phyloP scores from a whole-genome alignment of 1,140 invertebrate genomes.

The Leptopilina clavipes region DNA sequence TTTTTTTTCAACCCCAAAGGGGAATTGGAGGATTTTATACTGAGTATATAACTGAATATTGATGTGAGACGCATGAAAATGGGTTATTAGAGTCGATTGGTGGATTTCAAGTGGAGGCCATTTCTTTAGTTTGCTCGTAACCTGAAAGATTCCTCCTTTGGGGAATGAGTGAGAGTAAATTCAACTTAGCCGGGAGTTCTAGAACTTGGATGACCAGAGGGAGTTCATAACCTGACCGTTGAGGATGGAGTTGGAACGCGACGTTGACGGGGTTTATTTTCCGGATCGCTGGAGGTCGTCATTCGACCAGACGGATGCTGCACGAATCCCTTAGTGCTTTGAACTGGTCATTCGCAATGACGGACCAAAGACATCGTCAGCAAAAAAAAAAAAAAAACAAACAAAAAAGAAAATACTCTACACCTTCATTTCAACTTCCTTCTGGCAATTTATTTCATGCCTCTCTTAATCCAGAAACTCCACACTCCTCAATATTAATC shows the following conservation, averaged over 20 bases:
- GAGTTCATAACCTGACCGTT: slow-evolving; percentile 56
- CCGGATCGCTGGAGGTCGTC: slow-evolving; percentile 63
- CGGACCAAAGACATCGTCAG: slow-evolving; percentile 46
- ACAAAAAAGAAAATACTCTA: not conserved
- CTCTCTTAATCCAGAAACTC: slow-evolving; percentile 8
- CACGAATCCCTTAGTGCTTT: slow-evolving; percentile 61
- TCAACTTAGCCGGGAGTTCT: slow-evolving; percentile 23
- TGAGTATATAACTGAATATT: not conserved
- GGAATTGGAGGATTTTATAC: too few relatives aligned
- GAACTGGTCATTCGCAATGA: slow-evolving; percentile 54
- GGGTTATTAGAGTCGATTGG: slow-evolving; percentile 18
- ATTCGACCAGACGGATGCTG: slow-evolving; percentile 62
- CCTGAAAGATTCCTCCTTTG: slow-evolving; percentile 19
- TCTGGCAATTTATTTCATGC: slow-evolving; percentile 16
- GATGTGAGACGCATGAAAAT: not conserved
- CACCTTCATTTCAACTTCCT: slow-evolving; percentile 8
- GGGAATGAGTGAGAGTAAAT: slow-evolving; percentile 18
- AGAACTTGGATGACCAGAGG: slow-evolving; percentile 40
- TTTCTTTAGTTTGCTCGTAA: slow-evolving; percentile 4
- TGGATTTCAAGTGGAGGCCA: slow-evolving; percentile 14
- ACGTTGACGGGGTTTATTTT: slow-evolving; percentile 59
- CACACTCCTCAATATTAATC: not conserved
- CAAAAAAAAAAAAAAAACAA: slow-evolving; percentile 34
- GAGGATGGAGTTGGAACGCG: slow-evolving; percentile 30
- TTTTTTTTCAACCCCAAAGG: not conserved